Conservation (phyloP, 2,888 invertebrate species). For the Helleia helle region DNA sequence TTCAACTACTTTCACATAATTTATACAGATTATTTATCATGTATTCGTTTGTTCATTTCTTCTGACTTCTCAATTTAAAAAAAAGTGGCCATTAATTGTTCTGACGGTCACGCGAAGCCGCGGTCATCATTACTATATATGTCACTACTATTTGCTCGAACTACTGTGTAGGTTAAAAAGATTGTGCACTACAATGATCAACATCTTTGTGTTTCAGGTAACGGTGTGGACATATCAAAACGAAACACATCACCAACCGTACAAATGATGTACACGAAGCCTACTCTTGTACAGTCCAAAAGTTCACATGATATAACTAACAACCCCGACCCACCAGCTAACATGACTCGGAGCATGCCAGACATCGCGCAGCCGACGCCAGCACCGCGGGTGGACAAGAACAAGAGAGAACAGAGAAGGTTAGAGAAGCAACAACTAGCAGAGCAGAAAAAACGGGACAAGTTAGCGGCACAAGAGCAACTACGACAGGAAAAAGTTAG, state of each 20-base stretch:
- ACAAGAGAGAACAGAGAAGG: slow-evolving; percentile 38
- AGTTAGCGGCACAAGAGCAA: slow-evolving; percentile 30
- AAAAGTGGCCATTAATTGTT: too few relatives aligned
- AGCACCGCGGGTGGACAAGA: slow-evolving; percentile 27
- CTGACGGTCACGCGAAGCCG: too few relatives aligned
- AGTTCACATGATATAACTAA: neutral
- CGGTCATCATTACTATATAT: too few relatives aligned
- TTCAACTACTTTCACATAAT: too few relatives aligned
- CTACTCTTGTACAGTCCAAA: neutral
- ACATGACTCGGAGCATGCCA: slow-evolving; percentile 26
- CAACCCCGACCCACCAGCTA: neutral
- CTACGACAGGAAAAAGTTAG: slow-evolving; percentile 31
- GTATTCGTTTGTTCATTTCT: too few relatives aligned
- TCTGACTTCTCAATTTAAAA: too few relatives aligned
- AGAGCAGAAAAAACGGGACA: slow-evolving; percentile 37
- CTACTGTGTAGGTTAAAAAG: too few relatives aligned
- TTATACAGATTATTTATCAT: too few relatives aligned
- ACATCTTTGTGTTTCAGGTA: slow-evolving; percentile 15
- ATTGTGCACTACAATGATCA: too few relatives aligned
- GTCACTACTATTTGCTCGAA: slow-evolving; percentile 23
- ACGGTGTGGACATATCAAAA: neutral
- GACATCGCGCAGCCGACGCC: slow-evolving; percentile 31
- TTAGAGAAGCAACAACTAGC: slow-evolving; percentile 39
- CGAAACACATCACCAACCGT: neutral
- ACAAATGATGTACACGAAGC: neutral